Evolutionary conservation across 2,113 vertebrate genomes (phyloP), one percentile per base, ranked within the genome.

Genomic region (Cheilinus undulatus): DNA sequence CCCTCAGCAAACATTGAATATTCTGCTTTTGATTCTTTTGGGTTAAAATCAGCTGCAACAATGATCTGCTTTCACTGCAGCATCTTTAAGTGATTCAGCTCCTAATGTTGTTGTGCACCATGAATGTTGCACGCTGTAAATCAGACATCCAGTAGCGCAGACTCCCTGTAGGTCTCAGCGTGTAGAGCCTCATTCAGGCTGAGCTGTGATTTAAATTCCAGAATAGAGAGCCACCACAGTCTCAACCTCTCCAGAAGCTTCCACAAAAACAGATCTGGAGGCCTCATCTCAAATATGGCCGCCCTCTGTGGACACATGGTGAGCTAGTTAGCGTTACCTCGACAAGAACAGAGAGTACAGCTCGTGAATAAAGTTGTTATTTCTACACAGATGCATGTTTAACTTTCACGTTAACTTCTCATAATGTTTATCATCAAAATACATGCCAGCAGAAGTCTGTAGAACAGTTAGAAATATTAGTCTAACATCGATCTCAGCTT

Each of bases 191-290:
- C 38, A 36, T 45, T 7, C 19, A 57, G 20, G 40, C 43, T 23
- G 28, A 58, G 63, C 62, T 20, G 10, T 38, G 46, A 64, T 67
- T 28, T 45, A 26, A 50, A 20, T 7, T 7, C 38, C 22, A 48
- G 34, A 73, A 57, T 73, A 28, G 34, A 36, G 34, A 2, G 34
- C 34, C 34, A 4, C 38, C 22, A 48, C 28, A 77, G 57, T 69
- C 45, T 71, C 60, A 69, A 76, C 72, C 62, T 42, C 23, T 56
- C 52, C 57, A 48, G 58, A 61, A 48, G 9, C 43, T 73, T 60
- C 59, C 57, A 59, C 43, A 40, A 64, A 72, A 69, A 42, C 53
- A 61, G 19, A 12, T 19, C 0, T 48, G 24, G 24, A 72, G 32
- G 40, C 64, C 46, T 78, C 60, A 76, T 58, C 36, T 19, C 20